phyloP scores from a whole-genome alignment of 2,888 invertebrate genomes.

The Leptinotarsa juncta region DNA sequence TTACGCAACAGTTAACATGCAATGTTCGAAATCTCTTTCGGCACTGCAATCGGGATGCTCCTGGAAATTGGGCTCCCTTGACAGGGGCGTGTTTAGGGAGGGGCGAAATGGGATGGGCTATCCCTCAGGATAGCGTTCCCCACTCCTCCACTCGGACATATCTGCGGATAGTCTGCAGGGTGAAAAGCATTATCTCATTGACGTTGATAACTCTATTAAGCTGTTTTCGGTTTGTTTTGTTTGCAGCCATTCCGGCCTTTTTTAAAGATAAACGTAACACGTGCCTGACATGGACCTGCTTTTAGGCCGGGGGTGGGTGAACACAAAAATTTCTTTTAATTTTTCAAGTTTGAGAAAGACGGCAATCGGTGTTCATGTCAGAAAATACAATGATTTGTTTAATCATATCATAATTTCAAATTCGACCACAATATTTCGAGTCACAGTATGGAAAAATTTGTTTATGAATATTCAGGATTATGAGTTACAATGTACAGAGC shows the following conservation, averaged over 20 bases:
- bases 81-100: slow-evolving; percentile 66
- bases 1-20: slow-evolving; percentile 47
- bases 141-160: slow-evolving; percentile 51
- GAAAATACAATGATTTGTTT: too few species aligned
- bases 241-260: slow-evolving; percentile 37
- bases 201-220: slow-evolving; percentile 49
- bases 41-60: slow-evolving; percentile 57
- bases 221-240: slow-evolving; percentile 39
- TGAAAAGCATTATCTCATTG: slow-evolving; percentile 49
- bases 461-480: too few species aligned
- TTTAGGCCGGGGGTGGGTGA: background rate
- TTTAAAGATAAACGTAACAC: slow-evolving; percentile 21
- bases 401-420: too few species aligned
- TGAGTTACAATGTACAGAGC: too few species aligned
- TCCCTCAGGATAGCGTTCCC: slow-evolving; percentile 68
- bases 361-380: too few species aligned
- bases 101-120: slow-evolving; percentile 74
- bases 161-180: slow-evolving; percentile 45
- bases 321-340: background rate
- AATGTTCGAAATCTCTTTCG: slow-evolving; percentile 46
- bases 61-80: slow-evolving; percentile 59
- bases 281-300: slow-evolving; percentile 21
- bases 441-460: too few species aligned
- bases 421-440: too few species aligned
- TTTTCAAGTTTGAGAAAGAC: too few species aligned